Percentiles rank a stretch among this genome's conserved stretches.
phyloP scores from a whole-genome alignment of 2,888 invertebrate species.

The Tenthredo amoena region DNA sequence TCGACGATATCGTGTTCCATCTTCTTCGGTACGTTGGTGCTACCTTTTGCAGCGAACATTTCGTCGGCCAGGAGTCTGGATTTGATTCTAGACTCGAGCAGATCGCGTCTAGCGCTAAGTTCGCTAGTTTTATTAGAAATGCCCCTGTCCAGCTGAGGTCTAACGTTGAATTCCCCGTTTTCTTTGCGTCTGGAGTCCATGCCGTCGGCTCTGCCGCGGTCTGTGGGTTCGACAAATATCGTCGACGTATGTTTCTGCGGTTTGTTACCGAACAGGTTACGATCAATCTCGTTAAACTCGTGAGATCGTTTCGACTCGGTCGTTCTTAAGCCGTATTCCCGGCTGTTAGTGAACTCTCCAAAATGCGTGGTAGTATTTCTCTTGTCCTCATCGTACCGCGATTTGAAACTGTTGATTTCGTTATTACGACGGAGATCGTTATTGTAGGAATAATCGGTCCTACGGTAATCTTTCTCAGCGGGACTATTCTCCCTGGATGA shows the following conservation, averaged over 20 bases:
- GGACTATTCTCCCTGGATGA: slow-evolving; percentile 75
- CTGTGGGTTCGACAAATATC: slow-evolving; percentile 78
- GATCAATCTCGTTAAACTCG: slow-evolving; percentile 61
- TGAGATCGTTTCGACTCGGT: slow-evolving; percentile 56
- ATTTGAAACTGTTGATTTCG: slow-evolving; percentile 71
- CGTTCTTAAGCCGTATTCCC: slow-evolving; percentile 73
- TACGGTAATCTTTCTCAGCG: slow-evolving; percentile 73
- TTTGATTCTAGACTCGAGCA: slow-evolving; percentile 88
- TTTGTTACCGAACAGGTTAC: slow-evolving; percentile 65
- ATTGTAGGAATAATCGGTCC: slow-evolving; percentile 69
- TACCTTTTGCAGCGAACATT: slow-evolving; percentile 69
- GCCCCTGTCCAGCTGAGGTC: slow-evolving; percentile 56
- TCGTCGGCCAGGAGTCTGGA: slow-evolving; percentile 80
- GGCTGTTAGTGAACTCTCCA: slow-evolving; percentile 68
- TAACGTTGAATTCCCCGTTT: slow-evolving; percentile 58
- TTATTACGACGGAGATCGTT: slow-evolving; percentile 70
- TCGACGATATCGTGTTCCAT: slow-evolving; percentile 74
- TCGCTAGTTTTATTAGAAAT: slow-evolving; percentile 78
- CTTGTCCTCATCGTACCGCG: slow-evolving; percentile 65
- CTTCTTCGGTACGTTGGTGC: slow-evolving; percentile 68
- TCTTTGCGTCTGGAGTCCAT: slow-evolving; percentile 82
- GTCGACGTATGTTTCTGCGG: slow-evolving; percentile 75
- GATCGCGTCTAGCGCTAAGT: slow-evolving; percentile 86
- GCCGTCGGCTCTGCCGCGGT: slow-evolving; percentile 84
- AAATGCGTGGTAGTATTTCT: slow-evolving; percentile 63